A percentile compares a stretch with the other conserved stretches of the same genome.
Conservation (phyloP, 2,888 invertebrate species). For the Erebia ligea region DNA sequence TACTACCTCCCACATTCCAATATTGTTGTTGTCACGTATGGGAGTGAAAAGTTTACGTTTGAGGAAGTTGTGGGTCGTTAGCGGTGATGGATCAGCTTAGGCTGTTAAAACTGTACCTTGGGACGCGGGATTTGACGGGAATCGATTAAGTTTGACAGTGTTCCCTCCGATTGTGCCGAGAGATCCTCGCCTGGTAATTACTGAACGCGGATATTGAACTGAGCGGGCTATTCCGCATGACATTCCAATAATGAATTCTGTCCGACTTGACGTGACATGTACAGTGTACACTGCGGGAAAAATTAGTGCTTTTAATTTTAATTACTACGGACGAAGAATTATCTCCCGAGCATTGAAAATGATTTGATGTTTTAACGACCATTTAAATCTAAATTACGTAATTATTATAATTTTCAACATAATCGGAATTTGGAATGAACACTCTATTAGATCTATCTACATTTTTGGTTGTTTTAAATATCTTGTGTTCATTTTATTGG, state of each 20-base stretch:
- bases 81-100: conserved; percentile 42
- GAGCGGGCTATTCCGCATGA: conserved; percentile 57
- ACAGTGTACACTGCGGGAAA: conserved; percentile 57
- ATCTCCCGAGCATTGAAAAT: conserved; percentile 13
- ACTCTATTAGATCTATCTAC: not conserved
- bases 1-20: conserved; percentile 39
- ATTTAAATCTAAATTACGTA: not conserved
- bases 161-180: conserved; percentile 66
- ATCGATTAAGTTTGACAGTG: conserved; percentile 78
- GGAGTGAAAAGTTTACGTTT: conserved; percentile 27
- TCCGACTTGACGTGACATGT: conserved; percentile 66
- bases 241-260: conserved; percentile 75
- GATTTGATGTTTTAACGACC: conserved; percentile 6
- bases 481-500: conserved; percentile 2
- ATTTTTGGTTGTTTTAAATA: not conserved
- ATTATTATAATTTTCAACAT: conserved; percentile 13
- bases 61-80: conserved; percentile 38
- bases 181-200: conserved; percentile 67
- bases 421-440: conserved; percentile 1
- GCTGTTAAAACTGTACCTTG: conserved; percentile 56
- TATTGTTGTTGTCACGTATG: conserved; percentile 33
- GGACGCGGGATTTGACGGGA: conserved; percentile 61
- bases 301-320: conserved; percentile 60
- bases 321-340: conserved; percentile 45
- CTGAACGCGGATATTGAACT: conserved; percentile 56